Evolutionary conservation across 2,888 invertebrate species (phyloP), one percentile per base, ranked within the genome.

Genomic region (Coleophora flavipennella): DNA sequence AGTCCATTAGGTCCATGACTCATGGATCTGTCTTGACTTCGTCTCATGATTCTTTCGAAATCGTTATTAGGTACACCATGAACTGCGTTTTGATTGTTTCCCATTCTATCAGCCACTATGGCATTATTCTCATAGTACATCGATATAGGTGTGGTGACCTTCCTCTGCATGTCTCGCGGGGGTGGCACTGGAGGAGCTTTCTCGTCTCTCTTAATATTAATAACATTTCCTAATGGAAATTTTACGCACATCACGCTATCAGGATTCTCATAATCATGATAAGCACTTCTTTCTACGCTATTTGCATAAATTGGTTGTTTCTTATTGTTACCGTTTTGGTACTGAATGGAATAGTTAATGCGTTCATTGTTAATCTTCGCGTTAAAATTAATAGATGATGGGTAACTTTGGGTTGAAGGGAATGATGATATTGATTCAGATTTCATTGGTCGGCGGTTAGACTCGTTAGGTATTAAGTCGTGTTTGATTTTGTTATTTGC

Each of bases 151-250:
- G 85, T 84, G 13, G 86, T 70, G 11, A 88, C 78, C 67, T 88
- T 86, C 43, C 90, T 86, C 55, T 88, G 85, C 48, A 91, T 92
- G 69, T 92, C 92, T 52, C 92, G 81, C n/a, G 93, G 93, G 1
- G 94, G 93, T 25, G 93, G 93, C 3, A 91, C 90, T 0, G 94
- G 93, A 4, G 93, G 92, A 29, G 88, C 58, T 35, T 81, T 85
- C 37, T 79, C 78, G 33, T 85, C 83, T 51, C 71, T 72, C 50
- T 72, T 77, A 29, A 71, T 65, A 48, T 75, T 75, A 31, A 73
- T 71, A 6, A 81, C 74, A 53, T 81, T 85, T 40, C 85, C 86
- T 32, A 86, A 54, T 11, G 86, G 86, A 65, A 86, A 86, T 56
- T 86, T 86, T 13, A 86, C 77, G 41, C 79, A 79, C 64, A 86